These are phyloP conservation scores for Portevinia maculata DNA, from an alignment of 2,888 invertebrate species.

Conservation along the genomic window DNA sequence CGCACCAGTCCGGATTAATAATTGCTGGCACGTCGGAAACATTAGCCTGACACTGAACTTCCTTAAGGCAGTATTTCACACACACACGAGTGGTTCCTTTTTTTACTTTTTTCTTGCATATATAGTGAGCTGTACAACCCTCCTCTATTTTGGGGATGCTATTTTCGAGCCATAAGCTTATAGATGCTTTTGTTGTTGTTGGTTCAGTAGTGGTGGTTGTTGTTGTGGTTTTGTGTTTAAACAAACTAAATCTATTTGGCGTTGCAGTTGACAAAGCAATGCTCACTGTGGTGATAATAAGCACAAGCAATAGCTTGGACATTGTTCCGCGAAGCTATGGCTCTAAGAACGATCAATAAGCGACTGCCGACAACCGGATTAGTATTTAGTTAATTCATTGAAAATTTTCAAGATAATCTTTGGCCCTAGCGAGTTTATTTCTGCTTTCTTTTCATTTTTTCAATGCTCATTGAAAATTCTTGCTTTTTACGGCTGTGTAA, in stretches of 20 bases:
- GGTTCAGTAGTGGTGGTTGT: conserved; percentile 28
- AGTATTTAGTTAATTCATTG: background rate
- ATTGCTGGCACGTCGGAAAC: conserved; percentile 67
- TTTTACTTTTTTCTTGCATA: conserved; percentile 78
- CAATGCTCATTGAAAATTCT: no score
- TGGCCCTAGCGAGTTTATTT: conserved; percentile 17
- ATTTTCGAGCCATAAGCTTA: conserved; percentile 75
- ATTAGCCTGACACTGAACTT: conserved; percentile 75
- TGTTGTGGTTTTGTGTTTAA: conserved; percentile 17
- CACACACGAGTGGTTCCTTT: conserved; percentile 76
- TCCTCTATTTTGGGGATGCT: conserved; percentile 75
- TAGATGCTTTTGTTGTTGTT: conserved; percentile 39
- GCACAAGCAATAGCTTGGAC: conserved; percentile 11
- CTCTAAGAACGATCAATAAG: conserved; percentile 28
- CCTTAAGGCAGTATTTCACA: conserved; percentile 78
- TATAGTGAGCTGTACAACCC: conserved; percentile 76
- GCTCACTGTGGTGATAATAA: conserved; percentile 7
- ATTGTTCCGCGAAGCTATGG: conserved; percentile 31
- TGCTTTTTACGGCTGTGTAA: no score
- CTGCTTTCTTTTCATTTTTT: background rate
- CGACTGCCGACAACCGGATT: conserved; percentile 32
- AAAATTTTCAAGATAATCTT: conserved; percentile 37
- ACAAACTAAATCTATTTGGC: conserved; percentile 16
- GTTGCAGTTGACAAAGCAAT: conserved; percentile 14
- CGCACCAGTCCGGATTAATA: conserved; percentile 76